Percentiles rank a stretch among this genome's conserved stretches.
Conservation (phyloP, 2,113 vertebrate species). For the Tenebrosternarchus preto region DNA sequence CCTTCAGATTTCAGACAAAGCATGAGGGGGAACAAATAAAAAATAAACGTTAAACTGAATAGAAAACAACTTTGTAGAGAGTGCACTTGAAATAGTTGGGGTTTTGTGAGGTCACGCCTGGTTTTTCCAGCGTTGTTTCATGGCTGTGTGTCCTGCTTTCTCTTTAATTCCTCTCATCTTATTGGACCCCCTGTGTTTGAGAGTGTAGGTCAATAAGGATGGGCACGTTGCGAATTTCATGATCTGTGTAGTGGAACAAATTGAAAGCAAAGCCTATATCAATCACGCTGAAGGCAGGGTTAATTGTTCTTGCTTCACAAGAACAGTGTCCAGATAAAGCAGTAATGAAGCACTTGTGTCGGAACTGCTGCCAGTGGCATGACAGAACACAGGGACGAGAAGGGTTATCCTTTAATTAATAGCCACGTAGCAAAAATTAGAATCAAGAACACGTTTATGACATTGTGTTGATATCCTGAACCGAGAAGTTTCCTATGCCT, state of each 20-base stretch:
- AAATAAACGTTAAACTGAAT: slow-evolving; percentile 41
- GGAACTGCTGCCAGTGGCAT: slow-evolving; percentile 82
- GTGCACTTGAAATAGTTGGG: slow-evolving; percentile 70
- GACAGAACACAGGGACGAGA: slow-evolving; percentile 71
- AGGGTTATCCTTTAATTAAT: slow-evolving; percentile 67
- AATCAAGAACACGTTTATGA: slow-evolving; percentile 3
- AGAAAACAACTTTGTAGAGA: slow-evolving; percentile 55
- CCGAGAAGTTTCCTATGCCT: no score
- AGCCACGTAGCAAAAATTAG: slow-evolving; percentile 7
- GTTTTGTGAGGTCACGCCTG: slow-evolving; percentile 75
- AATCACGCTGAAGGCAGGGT: slow-evolving; percentile 96
- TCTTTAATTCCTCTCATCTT: slow-evolving; percentile 86
- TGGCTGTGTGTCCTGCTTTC: slow-evolving; percentile 76
- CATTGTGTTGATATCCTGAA: no score
- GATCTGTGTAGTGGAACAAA: slow-evolving; percentile 99
- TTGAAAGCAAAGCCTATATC: slow-evolving; percentile 98
- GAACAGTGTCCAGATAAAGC: slow-evolving; percentile 86
- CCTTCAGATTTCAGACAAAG: slow-evolving; percentile 30
- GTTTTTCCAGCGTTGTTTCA: slow-evolving; percentile 77
- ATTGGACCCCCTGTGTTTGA: slow-evolving; percentile 83
- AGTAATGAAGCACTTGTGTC: slow-evolving; percentile 91
- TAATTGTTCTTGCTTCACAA: slow-evolving; percentile 94
- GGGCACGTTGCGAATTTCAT: slow-evolving; percentile 94
- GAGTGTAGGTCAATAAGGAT: slow-evolving; percentile 94
- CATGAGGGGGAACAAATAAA: slow-evolving; percentile 28